phyloP scores from a whole-genome alignment of 2,113 vertebrate genomes.

The Eurypyga helias region DNA sequence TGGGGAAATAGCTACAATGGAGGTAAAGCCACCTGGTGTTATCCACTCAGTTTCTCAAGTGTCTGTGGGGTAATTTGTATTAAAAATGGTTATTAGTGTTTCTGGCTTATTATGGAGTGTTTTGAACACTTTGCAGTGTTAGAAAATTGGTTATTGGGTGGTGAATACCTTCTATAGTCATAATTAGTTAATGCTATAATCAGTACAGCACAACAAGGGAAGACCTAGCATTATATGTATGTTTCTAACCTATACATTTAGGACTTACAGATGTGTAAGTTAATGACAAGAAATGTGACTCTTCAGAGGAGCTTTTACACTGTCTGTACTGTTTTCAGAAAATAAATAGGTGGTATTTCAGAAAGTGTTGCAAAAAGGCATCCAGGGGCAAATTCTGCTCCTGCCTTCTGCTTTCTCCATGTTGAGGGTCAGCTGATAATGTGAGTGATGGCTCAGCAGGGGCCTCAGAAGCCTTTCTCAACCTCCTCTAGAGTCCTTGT shows the following conservation, averaged over 20 bases:
- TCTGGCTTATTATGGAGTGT: not conserved
- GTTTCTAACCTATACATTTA: not conserved
- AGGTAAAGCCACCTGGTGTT: not conserved
- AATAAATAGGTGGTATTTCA: not conserved
- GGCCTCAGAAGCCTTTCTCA: not conserved
- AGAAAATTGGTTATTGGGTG: not conserved
- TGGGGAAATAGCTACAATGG: not conserved
- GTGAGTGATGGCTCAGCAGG: constrained; percentile 23
- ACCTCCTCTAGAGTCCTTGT: not conserved
- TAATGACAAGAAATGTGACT: not conserved
- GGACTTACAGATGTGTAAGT: not conserved
- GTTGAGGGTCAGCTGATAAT: not conserved
- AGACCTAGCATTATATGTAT: not conserved
- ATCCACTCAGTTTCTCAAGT: not conserved
- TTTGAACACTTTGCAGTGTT: not conserved
- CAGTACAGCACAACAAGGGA: not conserved
- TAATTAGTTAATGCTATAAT: not conserved
- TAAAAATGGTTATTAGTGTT: not conserved
- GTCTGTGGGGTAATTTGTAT: not conserved
- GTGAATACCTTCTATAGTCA: not conserved
- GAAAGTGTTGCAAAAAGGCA: not conserved
- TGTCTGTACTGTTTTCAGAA: not conserved
- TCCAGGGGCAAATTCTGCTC: not conserved
- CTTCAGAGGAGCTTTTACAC: not conserved
- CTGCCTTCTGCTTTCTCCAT: not conserved